Evolutionary conservation across 1,140 invertebrate genomes (phyloP).

Genomic region (Cydia splendana): DNA sequence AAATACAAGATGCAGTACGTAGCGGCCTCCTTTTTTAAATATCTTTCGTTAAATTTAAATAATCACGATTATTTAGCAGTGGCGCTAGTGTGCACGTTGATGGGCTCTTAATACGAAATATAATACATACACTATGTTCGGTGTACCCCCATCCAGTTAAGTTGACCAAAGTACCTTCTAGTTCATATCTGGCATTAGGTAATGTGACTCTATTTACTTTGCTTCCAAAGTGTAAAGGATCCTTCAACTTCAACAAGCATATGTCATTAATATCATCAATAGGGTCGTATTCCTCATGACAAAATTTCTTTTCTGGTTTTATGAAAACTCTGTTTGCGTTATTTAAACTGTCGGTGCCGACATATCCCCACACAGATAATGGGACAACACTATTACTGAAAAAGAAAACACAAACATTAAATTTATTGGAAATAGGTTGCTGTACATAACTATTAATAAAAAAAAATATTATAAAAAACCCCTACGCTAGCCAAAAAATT

Average conservation of each 20-base stretch:
- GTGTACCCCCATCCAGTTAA: not conserved
- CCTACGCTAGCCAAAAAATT: no score
- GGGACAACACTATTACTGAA: not conserved
- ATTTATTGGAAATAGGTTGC: not conserved
- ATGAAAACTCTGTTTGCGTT: not conserved
- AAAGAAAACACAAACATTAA: not conserved
- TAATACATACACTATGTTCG: not conserved
- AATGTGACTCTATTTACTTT: not conserved
- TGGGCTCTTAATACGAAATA: no score
- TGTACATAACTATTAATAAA: not conserved
- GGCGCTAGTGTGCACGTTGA: no score
- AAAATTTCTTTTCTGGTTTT: not conserved
- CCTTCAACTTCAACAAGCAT: not conserved
- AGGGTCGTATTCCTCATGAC: not conserved
- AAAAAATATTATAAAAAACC: not conserved
- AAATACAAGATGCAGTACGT: no score
- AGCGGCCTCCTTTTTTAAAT: no score
- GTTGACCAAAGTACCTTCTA: not conserved
- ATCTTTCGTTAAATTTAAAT: no score
- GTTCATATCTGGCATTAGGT: not conserved
- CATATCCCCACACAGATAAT: not conserved
- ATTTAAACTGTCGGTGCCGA: not conserved
- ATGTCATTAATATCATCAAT: not conserved
- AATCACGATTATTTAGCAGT: no score
- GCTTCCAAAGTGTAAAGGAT: not conserved